These are phyloP conservation scores for Sterrhoptilus dennistouni DNA, from an alignment of 2,113 vertebrate genomes.

Conservation along the genomic window DNA sequence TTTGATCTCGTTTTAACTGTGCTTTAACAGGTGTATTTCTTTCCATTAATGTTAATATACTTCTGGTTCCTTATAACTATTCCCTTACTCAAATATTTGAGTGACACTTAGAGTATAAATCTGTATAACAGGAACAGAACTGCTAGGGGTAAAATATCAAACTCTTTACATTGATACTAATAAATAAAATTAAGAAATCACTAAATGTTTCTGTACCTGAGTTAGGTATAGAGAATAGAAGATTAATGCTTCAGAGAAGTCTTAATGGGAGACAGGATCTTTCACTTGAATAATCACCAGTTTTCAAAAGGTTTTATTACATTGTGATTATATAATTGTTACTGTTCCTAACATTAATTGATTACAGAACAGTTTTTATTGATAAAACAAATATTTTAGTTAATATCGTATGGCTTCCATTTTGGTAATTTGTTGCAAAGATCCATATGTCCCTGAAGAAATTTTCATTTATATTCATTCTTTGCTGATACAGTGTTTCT, in stretches of 20 bases:
- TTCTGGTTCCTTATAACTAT: constrained; percentile 19
- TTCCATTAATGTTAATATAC: constrained; percentile 26
- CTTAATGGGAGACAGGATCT: neutral
- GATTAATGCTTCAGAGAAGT: neutral
- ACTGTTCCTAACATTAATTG: neutral
- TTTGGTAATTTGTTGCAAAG: neutral
- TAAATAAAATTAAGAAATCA: neutral
- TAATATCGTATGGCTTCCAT: neutral
- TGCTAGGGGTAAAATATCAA: neutral
- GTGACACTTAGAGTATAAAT: constrained; percentile 7
- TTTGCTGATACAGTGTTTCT: neutral
- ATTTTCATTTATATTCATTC: neutral
- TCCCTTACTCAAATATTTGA: neutral
- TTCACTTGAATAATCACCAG: neutral
- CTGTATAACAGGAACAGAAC: neutral
- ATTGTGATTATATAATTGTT: neutral
- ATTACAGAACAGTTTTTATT: neutral
- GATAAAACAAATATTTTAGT: neutral
- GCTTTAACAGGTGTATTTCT: constrained; percentile 15
- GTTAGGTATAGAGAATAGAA: neutral
- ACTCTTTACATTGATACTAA: neutral
- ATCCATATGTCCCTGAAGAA: neutral
- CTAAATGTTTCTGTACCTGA: neutral
- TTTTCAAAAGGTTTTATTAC: neutral
- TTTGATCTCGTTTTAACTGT: constrained; percentile 35